Evolutionary conservation across 2,113 vertebrate genomes (phyloP).

Genomic region (Gopherus flavomarginatus): DNA sequence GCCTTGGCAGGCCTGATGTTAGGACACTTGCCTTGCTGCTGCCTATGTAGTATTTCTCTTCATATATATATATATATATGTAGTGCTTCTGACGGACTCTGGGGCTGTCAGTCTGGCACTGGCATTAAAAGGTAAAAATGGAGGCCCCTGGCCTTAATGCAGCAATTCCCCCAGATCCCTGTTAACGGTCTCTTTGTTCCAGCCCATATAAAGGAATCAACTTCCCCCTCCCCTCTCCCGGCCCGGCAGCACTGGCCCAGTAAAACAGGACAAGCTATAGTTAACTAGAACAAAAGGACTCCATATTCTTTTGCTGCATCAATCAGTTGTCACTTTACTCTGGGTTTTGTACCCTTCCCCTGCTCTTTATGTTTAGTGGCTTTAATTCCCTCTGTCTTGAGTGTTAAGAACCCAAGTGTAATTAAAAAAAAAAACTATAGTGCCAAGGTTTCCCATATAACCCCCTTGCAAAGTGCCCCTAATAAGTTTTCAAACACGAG

Average conservation of each 20-base stretch:
- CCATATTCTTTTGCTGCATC: constrained; percentile 41
- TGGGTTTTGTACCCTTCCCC: constrained; percentile 35
- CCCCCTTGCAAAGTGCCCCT: background rate
- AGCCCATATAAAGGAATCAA: background rate
- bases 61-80: background rate
- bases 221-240: background rate
- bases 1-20: background rate
- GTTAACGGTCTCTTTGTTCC: background rate
- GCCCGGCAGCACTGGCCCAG: background rate
- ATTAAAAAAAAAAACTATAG: background rate
- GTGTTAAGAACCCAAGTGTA: background rate
- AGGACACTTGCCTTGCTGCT: background rate
- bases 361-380: constrained; percentile 10
- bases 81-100: background rate
- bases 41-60: background rate
- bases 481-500: constrained; percentile 22
- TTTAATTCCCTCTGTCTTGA: constrained; percentile 44
- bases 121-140: constrained; percentile 38
- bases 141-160: background rate
- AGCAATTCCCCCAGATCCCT: background rate
- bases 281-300: constrained; percentile 59
- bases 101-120: constrained; percentile 31
- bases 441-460: constrained; percentile 14
- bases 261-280: constrained; percentile 21
- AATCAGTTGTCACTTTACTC: constrained; percentile 54